Evolutionary conservation across 92 coral and sea anemone species (phyloP).

Genomic region (Porites lobata): DNA sequence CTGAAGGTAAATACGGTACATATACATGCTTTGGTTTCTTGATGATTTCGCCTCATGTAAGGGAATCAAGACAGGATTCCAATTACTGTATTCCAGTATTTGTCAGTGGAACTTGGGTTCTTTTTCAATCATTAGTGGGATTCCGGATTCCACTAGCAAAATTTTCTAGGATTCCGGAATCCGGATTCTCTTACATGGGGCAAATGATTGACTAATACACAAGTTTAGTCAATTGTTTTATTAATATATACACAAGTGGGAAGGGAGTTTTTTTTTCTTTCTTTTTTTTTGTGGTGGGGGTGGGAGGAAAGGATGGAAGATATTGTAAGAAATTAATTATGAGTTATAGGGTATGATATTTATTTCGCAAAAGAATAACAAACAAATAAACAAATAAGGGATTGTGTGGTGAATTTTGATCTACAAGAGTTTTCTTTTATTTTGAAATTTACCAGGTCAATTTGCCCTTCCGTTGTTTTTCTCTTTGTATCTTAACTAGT

Average conservation of each 20-base stretch:
- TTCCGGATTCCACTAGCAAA: no score
- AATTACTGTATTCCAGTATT: constrained; percentile 3
- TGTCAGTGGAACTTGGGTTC: no score
- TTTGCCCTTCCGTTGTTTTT: neutral
- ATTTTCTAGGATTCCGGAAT: no score
- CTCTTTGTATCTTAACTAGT: neutral
- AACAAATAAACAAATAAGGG: no score
- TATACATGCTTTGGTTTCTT: constrained; percentile 4
- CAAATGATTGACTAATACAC: neutral
- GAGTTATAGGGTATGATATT: no score
- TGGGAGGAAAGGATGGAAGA: neutral
- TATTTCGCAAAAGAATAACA: no score
- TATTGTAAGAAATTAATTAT: no score
- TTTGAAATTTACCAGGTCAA: no score
- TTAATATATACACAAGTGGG: constrained; percentile 13
- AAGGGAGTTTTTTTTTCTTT: neutral
- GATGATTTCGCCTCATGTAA: constrained; percentile 1
- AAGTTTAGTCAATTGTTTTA: constrained; percentile 1
- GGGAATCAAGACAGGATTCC: constrained; percentile 26
- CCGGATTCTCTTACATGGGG: no score
- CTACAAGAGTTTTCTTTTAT: neutral
- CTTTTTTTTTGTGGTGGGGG: neutral
- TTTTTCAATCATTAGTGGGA: no score
- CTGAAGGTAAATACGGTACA: neutral
- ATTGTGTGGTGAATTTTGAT: constrained; percentile 22